Conservation (phyloP, 2,888 invertebrate genomes). For the Anthrax anthrax region DNA sequence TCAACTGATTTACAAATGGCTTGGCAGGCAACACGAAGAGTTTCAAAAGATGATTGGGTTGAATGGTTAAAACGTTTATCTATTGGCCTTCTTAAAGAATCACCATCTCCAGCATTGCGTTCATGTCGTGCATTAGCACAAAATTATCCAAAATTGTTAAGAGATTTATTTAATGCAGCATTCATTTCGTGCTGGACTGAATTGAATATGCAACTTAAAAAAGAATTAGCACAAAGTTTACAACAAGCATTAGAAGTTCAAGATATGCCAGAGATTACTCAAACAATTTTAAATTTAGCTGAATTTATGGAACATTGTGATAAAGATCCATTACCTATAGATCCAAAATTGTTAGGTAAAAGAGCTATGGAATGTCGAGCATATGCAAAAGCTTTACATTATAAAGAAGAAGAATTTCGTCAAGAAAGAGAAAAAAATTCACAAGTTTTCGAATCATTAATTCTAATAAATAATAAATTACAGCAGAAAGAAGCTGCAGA, state of each 20-base stretch:
- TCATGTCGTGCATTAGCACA: constrained; percentile 88
- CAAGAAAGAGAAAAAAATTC: constrained; percentile 53
- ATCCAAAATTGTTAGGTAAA: constrained; percentile 75
- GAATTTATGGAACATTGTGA: constrained; percentile 99
- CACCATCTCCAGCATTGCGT: constrained; percentile 85
- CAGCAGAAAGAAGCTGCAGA: constrained; percentile 98
- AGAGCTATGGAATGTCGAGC: constrained; percentile 87
- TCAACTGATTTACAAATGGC: constrained; percentile 73
- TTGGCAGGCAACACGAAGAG: constrained; percentile 82
- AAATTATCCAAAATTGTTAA: constrained; percentile 85
- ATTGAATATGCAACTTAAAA: constrained; percentile 56
- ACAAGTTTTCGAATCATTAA: constrained; percentile 82
- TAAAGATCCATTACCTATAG: constrained; percentile 82
- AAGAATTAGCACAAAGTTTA: constrained; percentile 71
- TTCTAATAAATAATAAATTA: constrained; percentile 94
- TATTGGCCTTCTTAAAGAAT: constrained; percentile 85
- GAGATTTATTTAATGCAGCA: constrained; percentile 95
- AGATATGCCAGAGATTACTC: constrained; percentile 90
- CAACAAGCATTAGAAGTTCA: constrained; percentile 83
- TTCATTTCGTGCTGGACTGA: constrained; percentile 99
- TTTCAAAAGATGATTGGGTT: constrained; percentile 97
- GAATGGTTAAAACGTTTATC: constrained; percentile 91
- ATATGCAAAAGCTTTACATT: constrained; percentile 49
- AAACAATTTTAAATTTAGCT: constrained; percentile 89
- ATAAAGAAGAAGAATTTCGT: constrained; percentile 85